Evolutionary conservation across 1,140 invertebrate genomes (phyloP).

Genomic region (Pachypsylla venusta): DNA sequence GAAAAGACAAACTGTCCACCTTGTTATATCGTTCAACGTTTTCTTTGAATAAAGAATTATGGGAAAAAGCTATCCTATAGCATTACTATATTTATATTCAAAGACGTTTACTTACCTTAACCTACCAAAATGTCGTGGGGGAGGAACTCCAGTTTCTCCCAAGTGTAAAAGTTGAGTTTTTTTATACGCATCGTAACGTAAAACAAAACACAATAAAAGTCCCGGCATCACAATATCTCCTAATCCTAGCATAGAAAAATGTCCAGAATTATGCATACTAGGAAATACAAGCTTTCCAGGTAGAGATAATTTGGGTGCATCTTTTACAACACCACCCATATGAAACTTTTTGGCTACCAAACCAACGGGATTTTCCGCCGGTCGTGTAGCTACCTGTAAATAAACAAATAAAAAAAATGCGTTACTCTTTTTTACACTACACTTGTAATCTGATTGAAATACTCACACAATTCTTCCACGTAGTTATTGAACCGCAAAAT

Average conservation of each 20-base stretch:
- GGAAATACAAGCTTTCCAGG: constrained; percentile 96
- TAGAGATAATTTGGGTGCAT: constrained; percentile 85
- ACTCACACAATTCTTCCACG: no score
- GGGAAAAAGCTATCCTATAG: no score
- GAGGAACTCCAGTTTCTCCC: constrained; percentile 60
- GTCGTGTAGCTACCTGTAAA: constrained; percentile 58
- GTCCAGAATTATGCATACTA: constrained; percentile 84
- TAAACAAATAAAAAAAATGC: no score
- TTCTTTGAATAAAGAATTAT: no score
- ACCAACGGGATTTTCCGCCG: constrained; percentile 92
- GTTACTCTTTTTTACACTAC: no score
- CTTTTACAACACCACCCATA: constrained; percentile 66
- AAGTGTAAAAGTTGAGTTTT: constrained; percentile 59
- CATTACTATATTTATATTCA: no score
- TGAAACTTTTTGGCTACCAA: constrained; percentile 82
- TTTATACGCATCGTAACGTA: constrained; percentile 93
- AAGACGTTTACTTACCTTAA: constrained; percentile 46
- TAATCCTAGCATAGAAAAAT: constrained; percentile 83
- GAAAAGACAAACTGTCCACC: no score
- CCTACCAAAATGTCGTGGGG: constrained; percentile 48
- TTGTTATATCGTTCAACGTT: no score
- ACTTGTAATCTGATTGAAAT: no score
- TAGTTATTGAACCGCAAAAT: no score
- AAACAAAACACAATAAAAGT: constrained; percentile 83
- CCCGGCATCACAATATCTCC: constrained; percentile 74